Base-by-base conservation (phyloP, 2,113 vertebrate species). In the Prunella fulvescens region DNA sequence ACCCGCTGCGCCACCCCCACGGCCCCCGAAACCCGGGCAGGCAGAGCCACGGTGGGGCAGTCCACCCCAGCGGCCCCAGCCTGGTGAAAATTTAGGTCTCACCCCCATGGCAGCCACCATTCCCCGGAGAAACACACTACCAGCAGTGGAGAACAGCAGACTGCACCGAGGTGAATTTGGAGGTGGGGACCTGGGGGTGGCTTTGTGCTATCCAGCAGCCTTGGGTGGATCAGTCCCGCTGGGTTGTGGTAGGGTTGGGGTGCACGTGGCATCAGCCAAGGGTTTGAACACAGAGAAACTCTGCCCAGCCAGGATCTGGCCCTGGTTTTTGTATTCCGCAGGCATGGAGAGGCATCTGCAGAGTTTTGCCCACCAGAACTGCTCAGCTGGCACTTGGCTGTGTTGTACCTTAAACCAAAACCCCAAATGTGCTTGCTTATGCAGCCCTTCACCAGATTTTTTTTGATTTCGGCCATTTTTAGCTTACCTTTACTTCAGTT, bases 61-160 rank as follows among this genome's bases (percentile, higher is more conserved):
- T 91, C 98, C 99, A 0, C 99, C 98, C 6, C 97, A 98, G 29
- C 97, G 98, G 12, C 98, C 98, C 50, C 98, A 98, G 35, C 95
- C 98, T 1, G 69, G 98, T 3, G 99, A 99, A 54, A 84, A 88
- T 48, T 92, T 97, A 76, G 95, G 98, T 74, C 80, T 98, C 9
- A 74, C 97, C 10, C 95, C 98, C 31, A 80, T 95, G 7, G 96
- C 97, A 11, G 98, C 99, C 22, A 98, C 99, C 84, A 99, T 99
- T 96, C 99, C 99, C 26, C 98, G 99, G 69, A 99, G 99, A 88
- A 99, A 99, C 92, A 99, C 99, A 0, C 98, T 99, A n/a, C 99
- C 99, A 0, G 99, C 99, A 0, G 98, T 99, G 85, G 99, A 99
- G 97, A 99, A 99, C 97, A 98, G 98, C 97, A 97, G 98, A 60